Conservation (phyloP, 2,113 vertebrate genomes). For the Procavia capensis region DNA sequence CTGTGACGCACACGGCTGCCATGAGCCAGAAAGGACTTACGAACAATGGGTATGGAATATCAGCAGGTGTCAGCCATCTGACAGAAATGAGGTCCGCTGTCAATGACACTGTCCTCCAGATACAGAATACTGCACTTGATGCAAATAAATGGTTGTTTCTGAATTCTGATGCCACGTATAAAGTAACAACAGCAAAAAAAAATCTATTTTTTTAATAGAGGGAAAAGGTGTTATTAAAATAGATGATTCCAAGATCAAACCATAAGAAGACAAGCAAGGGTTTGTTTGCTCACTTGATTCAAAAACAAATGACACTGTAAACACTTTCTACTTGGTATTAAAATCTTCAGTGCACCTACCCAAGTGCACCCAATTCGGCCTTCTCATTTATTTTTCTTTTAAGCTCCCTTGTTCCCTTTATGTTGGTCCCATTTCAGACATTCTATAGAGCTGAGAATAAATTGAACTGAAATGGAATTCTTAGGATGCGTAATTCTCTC, state of each 20-base stretch:
- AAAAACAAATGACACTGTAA: not conserved
- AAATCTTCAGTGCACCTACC: not conserved
- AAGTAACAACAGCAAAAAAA: not conserved
- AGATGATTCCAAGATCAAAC: not conserved
- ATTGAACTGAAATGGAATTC: slow-evolving; percentile 70
- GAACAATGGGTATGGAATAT: not conserved
- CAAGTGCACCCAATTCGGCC: not conserved
- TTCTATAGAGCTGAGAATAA: not conserved
- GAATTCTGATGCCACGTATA: not conserved
- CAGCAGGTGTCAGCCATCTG: fast-evolving
- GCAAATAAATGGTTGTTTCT: not conserved
- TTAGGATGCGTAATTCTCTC: slow-evolving; percentile 48
- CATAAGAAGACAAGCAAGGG: not conserved
- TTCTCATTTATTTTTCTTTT: slow-evolving; percentile 18
- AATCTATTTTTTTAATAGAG: no score
- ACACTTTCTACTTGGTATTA: not conserved
- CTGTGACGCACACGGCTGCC: no score
- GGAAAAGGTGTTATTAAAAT: not conserved
- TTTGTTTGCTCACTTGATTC: not conserved
- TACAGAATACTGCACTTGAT: not conserved
- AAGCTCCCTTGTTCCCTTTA: not conserved
- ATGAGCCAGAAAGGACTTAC: not conserved
- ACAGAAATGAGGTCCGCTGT: not conserved
- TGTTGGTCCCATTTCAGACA: slow-evolving; percentile 13
- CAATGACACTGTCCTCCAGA: not conserved